Base-by-base conservation (phyloP, 2,888 invertebrate species). In the Heliconius sara region DNA sequence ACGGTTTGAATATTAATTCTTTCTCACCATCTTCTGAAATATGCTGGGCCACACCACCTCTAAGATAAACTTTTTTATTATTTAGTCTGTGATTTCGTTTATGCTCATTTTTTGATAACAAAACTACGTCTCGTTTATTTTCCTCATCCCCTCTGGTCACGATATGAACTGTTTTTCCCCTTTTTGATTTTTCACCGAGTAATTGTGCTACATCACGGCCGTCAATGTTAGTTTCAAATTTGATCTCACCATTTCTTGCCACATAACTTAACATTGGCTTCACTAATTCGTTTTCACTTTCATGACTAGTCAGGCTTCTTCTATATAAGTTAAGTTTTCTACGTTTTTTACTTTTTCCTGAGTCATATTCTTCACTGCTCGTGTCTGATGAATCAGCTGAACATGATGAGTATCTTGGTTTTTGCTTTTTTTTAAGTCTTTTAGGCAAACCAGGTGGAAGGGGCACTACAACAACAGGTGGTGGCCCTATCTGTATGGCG, bases 1-100 rank as follows among this genome's bases (percentile, higher is more conserved):
- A 87, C 6, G 93, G 88, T 67, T 84, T 88, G 78, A 93, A 92
- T 27, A 93, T 79, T 4, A 93, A 77, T 79, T 91, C 87, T 78
- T 91, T 92, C 60, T 85, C 88, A 2, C 90, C 91, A 68, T 86
- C 79, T 0, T 81, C 81, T 47, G 89, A 78, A 3, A 85, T 60
- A 1, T 87, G 87, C 60, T 84, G 84, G 4, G 84, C 73, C 6
- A 77, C 57, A 5, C 86, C 86, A 4, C 81, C 72, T 73, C 84
- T 84, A 19, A 89, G 57, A 27, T 85, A 25, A 12, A 88, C 79
- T 78, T 83, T 72, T 72, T 79, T 82, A 66, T 79, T 73, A 16
- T 81, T 79, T 12, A 12, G 10, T 25, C 25, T 68, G 79, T 80
- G 80, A 47, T 81, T 80, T 27, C 74, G 63, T 43, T 60, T 27